These are phyloP conservation scores for Mactra quadrangularis DNA, from an alignment of 1,140 invertebrate species.

Conservation along the genomic window DNA sequence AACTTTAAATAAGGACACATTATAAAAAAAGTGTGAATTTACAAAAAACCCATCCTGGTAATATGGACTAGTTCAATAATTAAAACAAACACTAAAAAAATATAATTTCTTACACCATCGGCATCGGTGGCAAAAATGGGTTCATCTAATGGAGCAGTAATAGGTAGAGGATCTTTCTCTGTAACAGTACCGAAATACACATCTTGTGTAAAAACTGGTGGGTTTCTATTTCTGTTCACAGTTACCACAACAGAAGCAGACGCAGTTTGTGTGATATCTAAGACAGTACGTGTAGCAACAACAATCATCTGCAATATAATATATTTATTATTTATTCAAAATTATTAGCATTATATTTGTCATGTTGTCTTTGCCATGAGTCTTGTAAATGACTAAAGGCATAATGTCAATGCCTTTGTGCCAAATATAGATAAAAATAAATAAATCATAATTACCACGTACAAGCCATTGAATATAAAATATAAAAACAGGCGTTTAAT, in stretches of 20 bases:
- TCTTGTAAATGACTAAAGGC: too few species aligned
- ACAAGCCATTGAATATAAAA: too few species aligned
- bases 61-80: background rate
- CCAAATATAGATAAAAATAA: too few species aligned
- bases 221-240: slow-evolving; percentile 35
- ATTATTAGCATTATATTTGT: too few species aligned
- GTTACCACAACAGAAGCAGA: slow-evolving; percentile 31
- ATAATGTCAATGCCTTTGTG: too few species aligned
- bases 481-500: too few species aligned
- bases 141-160: too few species aligned
- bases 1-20: background rate
- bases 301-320: slow-evolving; percentile 21
- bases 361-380: too few species aligned
- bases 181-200: background rate
- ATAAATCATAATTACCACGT: too few species aligned
- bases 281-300: slow-evolving; percentile 5
- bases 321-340: too few species aligned
- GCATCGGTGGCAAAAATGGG: slow-evolving; percentile 86
- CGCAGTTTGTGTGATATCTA: slow-evolving; percentile 32
- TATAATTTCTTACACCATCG: slow-evolving; percentile 58
- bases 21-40: background rate
- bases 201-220: slow-evolving; percentile 45
- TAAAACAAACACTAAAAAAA: background rate
- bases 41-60: too few species aligned
- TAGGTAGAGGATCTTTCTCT: slow-evolving; percentile 22